Evolutionary conservation across 2,888 invertebrate species (phyloP), one percentile per base, ranked within the genome.

Genomic region (Serripes groenlandicus): DNA sequence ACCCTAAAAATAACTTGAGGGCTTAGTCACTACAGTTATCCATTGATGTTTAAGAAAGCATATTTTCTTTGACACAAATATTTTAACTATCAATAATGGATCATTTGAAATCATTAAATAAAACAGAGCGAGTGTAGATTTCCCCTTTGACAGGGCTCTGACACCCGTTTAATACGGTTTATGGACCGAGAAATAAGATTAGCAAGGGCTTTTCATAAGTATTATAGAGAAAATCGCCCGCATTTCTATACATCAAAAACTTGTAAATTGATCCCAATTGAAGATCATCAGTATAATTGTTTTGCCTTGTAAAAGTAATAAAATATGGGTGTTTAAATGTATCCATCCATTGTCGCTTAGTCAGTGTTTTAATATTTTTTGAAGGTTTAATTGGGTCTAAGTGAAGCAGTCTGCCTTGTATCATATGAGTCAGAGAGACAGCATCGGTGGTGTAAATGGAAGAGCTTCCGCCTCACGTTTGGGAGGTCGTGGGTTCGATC

Each of bases 131-230:
- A 37, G 2, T 34, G 75, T 80, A 66, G 64, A 42, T 66, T 82
- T 78, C 54, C n/a, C 71, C 56, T 78, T 72, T 75, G 70, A 82
- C 78, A 75, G 71, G 52, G 58, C 28, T 35, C 42, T 74, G 78
- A 75, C 78, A 70, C 60, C 30, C 42, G 66, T 66, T 66, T 66
- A 66, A 4, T 66, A 21, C 49, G 54, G 64, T 82, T 82, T 82
- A 82, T 78, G 71, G 78, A 30, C 72, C 77, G 77, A 58, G 74
- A 78, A 77, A 77, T 66, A 78, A 58, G 71, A 75, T 78, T 75
- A 75, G 68, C 66, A 66, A 42, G 18, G 66, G 66, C 66, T 66
- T 42, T 66, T 66, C 66, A 42, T 66, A 66, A 66, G 66, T 66
- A 37, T 66, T 66, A 26, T 42, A 42, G 34, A 26, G 28, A 42